Evolutionary conservation across 2,113 vertebrate genomes (phyloP), one percentile per base, ranked within the genome.

Genomic region (Elachura formosa): DNA sequence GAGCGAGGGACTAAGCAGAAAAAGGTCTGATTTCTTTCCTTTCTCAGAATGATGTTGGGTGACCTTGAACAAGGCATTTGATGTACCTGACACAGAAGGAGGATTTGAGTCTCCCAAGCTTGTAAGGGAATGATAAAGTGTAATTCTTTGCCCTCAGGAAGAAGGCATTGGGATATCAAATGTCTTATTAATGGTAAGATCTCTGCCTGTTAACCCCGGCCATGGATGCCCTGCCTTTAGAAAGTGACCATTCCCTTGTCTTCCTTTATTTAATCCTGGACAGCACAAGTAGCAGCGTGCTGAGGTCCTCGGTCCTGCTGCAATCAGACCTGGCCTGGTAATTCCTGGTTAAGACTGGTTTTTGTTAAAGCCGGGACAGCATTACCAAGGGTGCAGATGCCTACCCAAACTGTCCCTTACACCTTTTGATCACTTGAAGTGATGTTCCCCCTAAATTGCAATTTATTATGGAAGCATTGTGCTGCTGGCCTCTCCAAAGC

Each of bases 261-360:
- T 87, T 96, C 94, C 94, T 93, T 66, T 33, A 72, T 38, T 89
- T 66, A 31, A 61, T n/a, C 48, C 63, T 51, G 71, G 78, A 64
- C 77, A 45, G 43, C 11, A 16, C 87, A 55, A 69, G 58, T 43
- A 76, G 71, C 84, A 87, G 73, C 0, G 1, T 3, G 10, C 34
- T 2, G 0, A 71, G 19, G 36, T 64, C 71, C 34, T 79, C 62
- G 66, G 69, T 40, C 48, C 17, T 0, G 5, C 56, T 84, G 36
- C 48, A 51, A 61, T 86, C 6, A 3, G 67, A 54, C 14, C 48
- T 59, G n/a, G 64, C 66, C 61, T 5, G 1, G 48, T 34, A 55
- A 71, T 55, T 77, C 64, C 80, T 29, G 13, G 22, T 67, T 59
- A 36, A 59, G 61, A 33, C 2, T 5, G 38, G 55, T 16, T 68